Evolutionary conservation across 92 coral and sea anemone species (phyloP).

Genomic region (Palythoa heliodiscus): DNA sequence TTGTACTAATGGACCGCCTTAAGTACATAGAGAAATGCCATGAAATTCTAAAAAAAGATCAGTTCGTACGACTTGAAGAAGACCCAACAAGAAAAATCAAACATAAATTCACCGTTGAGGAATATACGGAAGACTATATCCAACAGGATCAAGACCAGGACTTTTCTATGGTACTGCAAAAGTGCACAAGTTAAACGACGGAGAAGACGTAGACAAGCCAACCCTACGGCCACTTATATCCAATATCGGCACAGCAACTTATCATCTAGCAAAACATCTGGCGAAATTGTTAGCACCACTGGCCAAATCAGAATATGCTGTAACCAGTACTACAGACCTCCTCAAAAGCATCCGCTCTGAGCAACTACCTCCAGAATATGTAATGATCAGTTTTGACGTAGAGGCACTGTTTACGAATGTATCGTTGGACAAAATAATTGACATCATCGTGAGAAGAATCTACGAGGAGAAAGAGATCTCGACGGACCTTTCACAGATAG

Average conservation of each 20-base stretch:
- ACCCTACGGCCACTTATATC: conserved; percentile 33
- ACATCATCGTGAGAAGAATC: conserved; percentile 36
- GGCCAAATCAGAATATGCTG: conserved; percentile 26
- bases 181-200: conserved; percentile 27
- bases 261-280: conserved; percentile 31
- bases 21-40: not conserved
- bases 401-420: not conserved
- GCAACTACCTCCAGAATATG: not conserved
- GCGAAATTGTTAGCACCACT: conserved; percentile 30
- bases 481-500: conserved; percentile 8
- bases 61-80: no score
- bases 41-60: not conserved
- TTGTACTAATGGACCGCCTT: not conserved
- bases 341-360: not conserved
- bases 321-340: conserved; percentile 16
- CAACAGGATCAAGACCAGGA: not conserved
- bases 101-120: not conserved
- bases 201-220: conserved; percentile 24
- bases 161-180: conserved; percentile 26
- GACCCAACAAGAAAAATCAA: no score
- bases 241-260: conserved; percentile 41
- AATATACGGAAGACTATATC: not conserved
- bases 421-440: conserved; percentile 7
- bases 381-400: conserved; percentile 35
- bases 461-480: conserved; percentile 26